These are phyloP conservation scores for Cephus spinipes DNA, from an alignment of 2,888 invertebrate genomes.

Conservation along the genomic window DNA sequence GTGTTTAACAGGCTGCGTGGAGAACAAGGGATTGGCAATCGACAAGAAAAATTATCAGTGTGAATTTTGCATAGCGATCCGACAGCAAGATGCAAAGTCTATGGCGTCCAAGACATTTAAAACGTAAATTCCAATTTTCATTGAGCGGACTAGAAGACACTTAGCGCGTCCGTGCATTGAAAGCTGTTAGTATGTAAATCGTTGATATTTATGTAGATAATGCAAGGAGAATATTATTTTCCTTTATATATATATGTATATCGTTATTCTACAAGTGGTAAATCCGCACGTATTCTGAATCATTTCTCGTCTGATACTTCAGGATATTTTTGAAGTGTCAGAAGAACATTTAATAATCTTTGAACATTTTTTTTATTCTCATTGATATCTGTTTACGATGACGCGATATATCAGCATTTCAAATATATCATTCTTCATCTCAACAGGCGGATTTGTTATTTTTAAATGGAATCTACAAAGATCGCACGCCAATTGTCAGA, in stretches of 20 bases:
- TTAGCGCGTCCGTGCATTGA: conserved; percentile 28
- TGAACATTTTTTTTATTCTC: no score
- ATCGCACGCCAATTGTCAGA: background rate
- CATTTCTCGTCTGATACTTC: background rate
- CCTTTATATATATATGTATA: conserved; percentile 15
- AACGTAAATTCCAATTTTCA: conserved; percentile 33
- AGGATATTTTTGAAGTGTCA: background rate
- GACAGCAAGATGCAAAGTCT: conserved; percentile 51
- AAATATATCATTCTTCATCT: background rate
- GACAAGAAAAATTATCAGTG: conserved; percentile 62
- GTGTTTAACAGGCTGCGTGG: conserved; percentile 58
- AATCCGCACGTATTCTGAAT: background rate
- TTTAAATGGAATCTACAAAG: background rate
- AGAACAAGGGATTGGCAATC: conserved; percentile 57
- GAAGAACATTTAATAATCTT: background rate
- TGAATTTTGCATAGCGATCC: conserved; percentile 58
- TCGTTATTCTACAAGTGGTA: background rate
- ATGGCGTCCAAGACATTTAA: conserved; percentile 56
- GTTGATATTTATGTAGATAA: conserved; percentile 26
- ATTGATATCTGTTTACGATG: background rate
- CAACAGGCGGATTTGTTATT: background rate
- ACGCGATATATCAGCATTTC: background rate
- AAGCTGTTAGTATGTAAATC: conserved; percentile 27
- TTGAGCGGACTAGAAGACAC: background rate
- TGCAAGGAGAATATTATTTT: conserved; percentile 4